Evolutionary conservation across 2,888 invertebrate species (phyloP).

Genomic region (Drosophila subsilvestris): DNA sequence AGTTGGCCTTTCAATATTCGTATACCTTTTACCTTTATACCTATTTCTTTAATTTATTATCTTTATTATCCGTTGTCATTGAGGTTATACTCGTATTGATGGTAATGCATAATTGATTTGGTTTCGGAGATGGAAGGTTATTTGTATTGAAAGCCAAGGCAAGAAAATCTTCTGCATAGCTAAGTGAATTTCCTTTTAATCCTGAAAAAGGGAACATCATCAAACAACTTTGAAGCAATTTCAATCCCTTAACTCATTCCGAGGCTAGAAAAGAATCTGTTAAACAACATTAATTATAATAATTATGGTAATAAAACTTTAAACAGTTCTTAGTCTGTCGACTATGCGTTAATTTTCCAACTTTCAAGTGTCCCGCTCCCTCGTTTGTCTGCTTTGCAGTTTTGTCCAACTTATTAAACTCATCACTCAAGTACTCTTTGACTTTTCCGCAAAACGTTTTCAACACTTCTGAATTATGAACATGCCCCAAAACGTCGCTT

Average conservation of each 20-base stretch:
- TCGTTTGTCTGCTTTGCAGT: neutral
- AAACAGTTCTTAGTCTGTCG: constrained; percentile 16
- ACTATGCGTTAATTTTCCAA: constrained; percentile 15
- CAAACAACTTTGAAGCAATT: neutral
- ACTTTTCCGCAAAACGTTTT: constrained; percentile 60
- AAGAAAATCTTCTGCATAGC: neutral
- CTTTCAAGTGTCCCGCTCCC: constrained; percentile 3
- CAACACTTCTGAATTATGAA: constrained; percentile 69
- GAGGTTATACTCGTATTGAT: no score
- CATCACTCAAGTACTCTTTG: constrained; percentile 67
- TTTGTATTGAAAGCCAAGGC: neutral
- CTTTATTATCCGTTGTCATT: no score
- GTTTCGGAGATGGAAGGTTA: neutral
- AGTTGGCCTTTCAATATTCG: no score
- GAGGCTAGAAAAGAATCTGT: neutral
- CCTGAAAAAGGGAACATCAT: neutral
- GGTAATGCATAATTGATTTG: no score
- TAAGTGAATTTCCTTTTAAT: neutral
- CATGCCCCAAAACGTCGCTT: constrained; percentile 50
- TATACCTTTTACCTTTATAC: no score
- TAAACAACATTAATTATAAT: constrained; percentile 2
- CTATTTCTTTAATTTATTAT: no score
- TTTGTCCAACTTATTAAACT: constrained; percentile 55
- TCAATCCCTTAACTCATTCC: neutral
- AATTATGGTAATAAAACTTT: constrained; percentile 32